Evolutionary conservation across 2,797 vertebrate genomes (phyloP), one percentile per base, ranked within the genome.

Genomic region (Xerus rutilus): DNA sequence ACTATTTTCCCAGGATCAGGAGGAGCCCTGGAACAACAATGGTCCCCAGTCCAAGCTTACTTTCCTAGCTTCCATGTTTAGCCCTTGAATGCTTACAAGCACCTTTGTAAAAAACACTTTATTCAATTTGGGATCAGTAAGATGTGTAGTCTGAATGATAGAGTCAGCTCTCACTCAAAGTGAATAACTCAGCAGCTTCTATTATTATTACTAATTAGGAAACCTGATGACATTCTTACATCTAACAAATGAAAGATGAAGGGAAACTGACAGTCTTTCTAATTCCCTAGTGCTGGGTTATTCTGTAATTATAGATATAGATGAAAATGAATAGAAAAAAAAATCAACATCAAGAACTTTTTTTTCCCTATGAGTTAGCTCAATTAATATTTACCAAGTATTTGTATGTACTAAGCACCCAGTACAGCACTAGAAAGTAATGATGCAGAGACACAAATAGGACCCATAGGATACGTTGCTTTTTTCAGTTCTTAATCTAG

Each of bases 361-460:
- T 91, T 93, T 91, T 7, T 8, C 54, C 30, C 32, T 90, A 82
- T 43, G 54, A 52, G 77, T 92, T n/a, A 14, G 70, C 21, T 92
- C 73, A 93, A 18, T 72, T 91, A 91, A 77, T 88, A 93, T 72
- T 78, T 94, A 85, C 92, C 81, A 91, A 74, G n/a, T 32, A 72
- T 7, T 57, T 32, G 85, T 52, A 83, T 28, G 32, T 32, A 28
- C 45, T n/a, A 72, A 86, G 18, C n/a, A 73, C 5, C 32, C 43
- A 21, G 8, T 14, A 49, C 43, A 49, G 21, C 17, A 20, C 39
- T 2, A 14, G 5, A 47, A 65, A 64, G 15, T 32, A 62, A 23
- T 32, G 64, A 32, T 3, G 4, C 6, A n/a, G 73, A 45, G 18
- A 54, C 49, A 18, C 14, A 8, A 10, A 25, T 1, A 0, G 67